These are phyloP conservation scores for Gymnogyps californianus DNA, from an alignment of 2,113 vertebrate species.

Conservation along the genomic window DNA sequence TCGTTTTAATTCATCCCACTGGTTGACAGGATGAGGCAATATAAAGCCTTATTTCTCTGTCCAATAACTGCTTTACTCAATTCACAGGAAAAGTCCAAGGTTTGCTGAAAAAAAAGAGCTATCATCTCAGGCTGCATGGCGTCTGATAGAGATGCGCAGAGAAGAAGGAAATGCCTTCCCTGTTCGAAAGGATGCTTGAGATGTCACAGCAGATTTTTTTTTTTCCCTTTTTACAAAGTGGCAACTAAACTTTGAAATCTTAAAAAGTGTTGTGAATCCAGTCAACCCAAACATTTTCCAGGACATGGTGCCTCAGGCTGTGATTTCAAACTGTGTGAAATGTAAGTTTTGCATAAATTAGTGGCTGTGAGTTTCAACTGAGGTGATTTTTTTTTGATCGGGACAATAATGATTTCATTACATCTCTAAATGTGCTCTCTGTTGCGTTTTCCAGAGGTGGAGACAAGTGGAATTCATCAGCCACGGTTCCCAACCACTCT, in stretches of 20 bases:
- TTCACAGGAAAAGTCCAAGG: neutral
- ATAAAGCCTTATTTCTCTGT: neutral
- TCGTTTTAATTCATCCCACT: neutral
- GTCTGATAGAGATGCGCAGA: neutral
- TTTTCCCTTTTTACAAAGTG: neutral
- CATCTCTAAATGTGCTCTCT: neutral
- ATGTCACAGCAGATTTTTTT: neutral
- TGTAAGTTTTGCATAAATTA: neutral
- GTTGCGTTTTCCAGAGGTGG: neutral
- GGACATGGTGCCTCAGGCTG: neutral
- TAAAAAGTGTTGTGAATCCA: neutral
- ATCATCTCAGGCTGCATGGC: fast-evolving
- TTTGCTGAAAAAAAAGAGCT: neutral
- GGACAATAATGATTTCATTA: neutral
- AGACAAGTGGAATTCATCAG: neutral
- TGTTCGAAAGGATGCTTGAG: neutral
- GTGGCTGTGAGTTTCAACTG: neutral
- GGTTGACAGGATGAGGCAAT: neutral
- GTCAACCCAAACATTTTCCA: neutral
- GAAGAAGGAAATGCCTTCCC: neutral
- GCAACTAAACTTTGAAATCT: neutral
- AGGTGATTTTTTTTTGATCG: neutral
- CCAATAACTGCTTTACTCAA: neutral
- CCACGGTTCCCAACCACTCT: neutral
- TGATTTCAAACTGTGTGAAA: neutral